Conservation (phyloP, 2,888 invertebrate species). For the Leptarthrus brevirostris region DNA sequence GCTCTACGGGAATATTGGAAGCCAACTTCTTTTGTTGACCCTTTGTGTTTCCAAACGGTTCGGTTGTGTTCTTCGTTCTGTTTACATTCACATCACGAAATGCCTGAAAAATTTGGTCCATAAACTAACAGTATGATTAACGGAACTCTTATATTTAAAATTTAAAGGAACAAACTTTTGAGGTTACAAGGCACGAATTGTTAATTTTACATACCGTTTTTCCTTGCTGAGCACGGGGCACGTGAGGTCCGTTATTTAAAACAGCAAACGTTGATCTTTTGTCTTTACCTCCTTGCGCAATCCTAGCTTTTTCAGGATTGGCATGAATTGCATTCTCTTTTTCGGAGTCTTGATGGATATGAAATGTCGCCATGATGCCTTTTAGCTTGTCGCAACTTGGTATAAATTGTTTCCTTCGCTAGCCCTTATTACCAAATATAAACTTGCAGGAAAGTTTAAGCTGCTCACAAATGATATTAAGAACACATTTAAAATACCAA, state of each 20-base stretch:
- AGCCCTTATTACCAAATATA: too few relatives aligned
- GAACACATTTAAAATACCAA: too few relatives aligned
- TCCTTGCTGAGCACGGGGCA: conserved; percentile 52
- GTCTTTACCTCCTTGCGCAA: conserved; percentile 23
- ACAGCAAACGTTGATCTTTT: conserved; percentile 56
- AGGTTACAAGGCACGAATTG: conserved; percentile 8
- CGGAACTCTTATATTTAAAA: conserved; percentile 2
- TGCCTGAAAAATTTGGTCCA: conserved; percentile 56
- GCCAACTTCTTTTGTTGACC: conserved; percentile 61
- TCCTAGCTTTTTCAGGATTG: conserved; percentile 18
- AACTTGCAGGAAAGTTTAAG: too few relatives aligned
- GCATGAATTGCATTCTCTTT: conserved; percentile 69
- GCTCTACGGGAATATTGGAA: conserved; percentile 72
- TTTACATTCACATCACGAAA: conserved; percentile 59
- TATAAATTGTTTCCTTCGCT: too few relatives aligned
- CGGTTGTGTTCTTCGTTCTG: conserved; percentile 56
- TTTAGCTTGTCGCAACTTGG: conserved; percentile 5
- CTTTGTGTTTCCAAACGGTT: conserved; percentile 58
- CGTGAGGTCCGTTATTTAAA: conserved; percentile 53
- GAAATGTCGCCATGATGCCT: conserved; percentile 76
- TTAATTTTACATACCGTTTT: conserved; percentile 64
- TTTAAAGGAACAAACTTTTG: conserved; percentile 19
- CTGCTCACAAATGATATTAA: too few relatives aligned
- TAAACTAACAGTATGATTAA: conserved; percentile 26
- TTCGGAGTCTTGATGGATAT: conserved; percentile 83